Evolutionary conservation across 2,888 invertebrate species (phyloP).

Genomic region (Odontomyia ornata): DNA sequence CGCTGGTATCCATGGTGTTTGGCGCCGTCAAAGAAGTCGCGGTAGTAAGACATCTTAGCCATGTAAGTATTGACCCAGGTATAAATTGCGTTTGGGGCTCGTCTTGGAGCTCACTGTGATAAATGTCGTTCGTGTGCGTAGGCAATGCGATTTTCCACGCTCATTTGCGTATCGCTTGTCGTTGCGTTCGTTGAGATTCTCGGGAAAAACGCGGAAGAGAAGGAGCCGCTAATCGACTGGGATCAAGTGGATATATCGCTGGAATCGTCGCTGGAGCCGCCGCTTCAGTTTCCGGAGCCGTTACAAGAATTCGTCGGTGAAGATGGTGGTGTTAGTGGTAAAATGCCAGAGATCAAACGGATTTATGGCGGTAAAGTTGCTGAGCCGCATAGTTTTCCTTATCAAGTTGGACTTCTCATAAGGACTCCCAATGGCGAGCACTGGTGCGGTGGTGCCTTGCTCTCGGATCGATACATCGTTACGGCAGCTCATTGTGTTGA

Average conservation of each 20-base stretch:
- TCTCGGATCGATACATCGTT: constrained; percentile 55
- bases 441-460: constrained; percentile 50
- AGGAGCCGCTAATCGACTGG: constrained; percentile 25
- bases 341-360: constrained; percentile 31
- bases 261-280: not conserved
- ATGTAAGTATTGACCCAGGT: constrained; percentile 20
- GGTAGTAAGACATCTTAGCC: not conserved
- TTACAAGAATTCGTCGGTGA: not conserved
- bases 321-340: not conserved
- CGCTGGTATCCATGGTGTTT: not conserved
- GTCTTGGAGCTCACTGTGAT: constrained; percentile 17
- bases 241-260: constrained; percentile 30
- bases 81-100: constrained; percentile 38
- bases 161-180: constrained; percentile 32
- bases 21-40: not conserved
- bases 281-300: constrained; percentile 13
- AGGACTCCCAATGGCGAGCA: constrained; percentile 19
- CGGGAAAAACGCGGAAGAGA: not conserved
- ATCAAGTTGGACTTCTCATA: constrained; percentile 45
- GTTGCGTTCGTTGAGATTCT: not conserved
- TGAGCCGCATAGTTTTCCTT: constrained; percentile 48
- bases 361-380: constrained; percentile 50
- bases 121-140: constrained; percentile 37
- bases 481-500: constrained; percentile 61
- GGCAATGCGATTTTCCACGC: constrained; percentile 37